Conservation (phyloP, 2,113 vertebrate species). For the Ctenomys sociabilis region DNA sequence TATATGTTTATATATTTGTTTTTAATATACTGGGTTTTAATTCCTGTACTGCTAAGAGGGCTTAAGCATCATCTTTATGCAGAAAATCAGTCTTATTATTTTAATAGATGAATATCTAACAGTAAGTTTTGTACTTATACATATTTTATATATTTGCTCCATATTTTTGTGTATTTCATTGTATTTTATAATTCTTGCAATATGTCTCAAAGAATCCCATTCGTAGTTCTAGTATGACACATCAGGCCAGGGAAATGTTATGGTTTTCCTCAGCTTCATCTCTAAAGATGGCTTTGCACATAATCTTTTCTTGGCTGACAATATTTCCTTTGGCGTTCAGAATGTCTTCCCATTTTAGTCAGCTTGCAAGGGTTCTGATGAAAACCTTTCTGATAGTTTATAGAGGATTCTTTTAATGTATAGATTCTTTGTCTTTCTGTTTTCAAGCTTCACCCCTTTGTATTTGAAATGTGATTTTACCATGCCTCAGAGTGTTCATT, state of each 20-base stretch:
- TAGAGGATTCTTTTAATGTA: neutral
- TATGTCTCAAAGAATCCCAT: neutral
- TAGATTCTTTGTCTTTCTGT: neutral
- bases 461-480: neutral
- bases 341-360: neutral
- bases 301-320: neutral
- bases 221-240: neutral
- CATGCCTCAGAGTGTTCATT: neutral
- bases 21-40: neutral
- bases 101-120: neutral
- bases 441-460: neutral
- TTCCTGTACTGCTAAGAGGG: neutral
- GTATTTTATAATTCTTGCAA: neutral
- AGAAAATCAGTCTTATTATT: neutral
- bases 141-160: neutral
- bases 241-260: too few species aligned
- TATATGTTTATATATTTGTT: neutral
- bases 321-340: neutral
- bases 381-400: neutral
- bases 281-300: neutral
- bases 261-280: neutral
- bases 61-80: neutral
- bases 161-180: neutral
- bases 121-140: neutral
- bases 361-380: neutral